Evolutionary conservation across 2,888 invertebrate genomes (phyloP).

Genomic region (Dryadula phaetusa): DNA sequence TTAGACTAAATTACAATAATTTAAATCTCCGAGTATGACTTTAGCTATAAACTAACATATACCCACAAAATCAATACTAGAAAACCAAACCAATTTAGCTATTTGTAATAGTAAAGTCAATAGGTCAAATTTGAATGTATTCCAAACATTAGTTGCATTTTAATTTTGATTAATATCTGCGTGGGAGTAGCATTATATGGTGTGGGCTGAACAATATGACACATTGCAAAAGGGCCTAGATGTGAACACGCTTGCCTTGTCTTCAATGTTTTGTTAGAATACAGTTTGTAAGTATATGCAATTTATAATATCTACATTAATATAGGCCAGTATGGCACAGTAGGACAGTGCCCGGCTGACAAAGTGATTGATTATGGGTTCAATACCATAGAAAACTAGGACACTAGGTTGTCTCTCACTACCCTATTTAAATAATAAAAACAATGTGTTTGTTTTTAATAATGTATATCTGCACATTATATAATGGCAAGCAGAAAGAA

Average conservation of each 20-base stretch:
- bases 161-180: conserved; percentile 48
- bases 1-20: no score
- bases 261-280: conserved; percentile 26
- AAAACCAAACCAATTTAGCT: not conserved
- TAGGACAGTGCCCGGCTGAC: no score
- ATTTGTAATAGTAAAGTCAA: conserved; percentile 31
- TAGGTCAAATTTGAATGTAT: conserved; percentile 41
- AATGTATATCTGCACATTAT: no score
- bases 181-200: conserved; percentile 54
- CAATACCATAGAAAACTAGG: no score
- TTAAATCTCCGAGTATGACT: not conserved
- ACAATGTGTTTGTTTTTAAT: no score
- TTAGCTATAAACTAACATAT: not conserved
- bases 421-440: no score
- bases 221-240: conserved; percentile 57
- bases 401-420: no score
- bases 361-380: no score
- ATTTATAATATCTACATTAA: not conserved
- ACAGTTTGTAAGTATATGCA: not conserved
- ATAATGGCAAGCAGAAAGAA: no score
- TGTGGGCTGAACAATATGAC: conserved; percentile 67
- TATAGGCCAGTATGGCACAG: no score
- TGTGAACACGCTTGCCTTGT: conserved; percentile 42
- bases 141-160: conserved; percentile 38
- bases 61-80: not conserved